Percentiles rank a stretch among this genome's conserved stretches.
Conservation (phyloP, 1,140 invertebrate genomes). For the Drosophila bipectinata region DNA sequence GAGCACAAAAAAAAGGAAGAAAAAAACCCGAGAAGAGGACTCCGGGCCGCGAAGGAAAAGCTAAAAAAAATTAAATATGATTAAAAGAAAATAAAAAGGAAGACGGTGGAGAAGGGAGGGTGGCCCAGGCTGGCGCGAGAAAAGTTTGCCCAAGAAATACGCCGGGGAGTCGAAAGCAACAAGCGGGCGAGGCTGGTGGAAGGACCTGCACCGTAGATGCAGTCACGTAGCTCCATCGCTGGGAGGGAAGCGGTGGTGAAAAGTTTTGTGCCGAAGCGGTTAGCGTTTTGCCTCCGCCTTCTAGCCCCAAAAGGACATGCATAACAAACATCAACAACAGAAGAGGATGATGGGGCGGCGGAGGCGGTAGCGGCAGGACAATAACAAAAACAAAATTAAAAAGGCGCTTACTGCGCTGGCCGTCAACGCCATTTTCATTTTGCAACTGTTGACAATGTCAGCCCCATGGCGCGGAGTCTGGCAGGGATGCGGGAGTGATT, state of each 20-base stretch:
- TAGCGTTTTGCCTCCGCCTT: conserved; percentile 19
- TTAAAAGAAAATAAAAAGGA: conserved; percentile 76
- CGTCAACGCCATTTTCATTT: conserved; percentile 77
- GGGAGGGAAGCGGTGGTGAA: background rate
- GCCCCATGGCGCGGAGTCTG: conserved; percentile 21
- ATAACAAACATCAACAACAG: conserved; percentile 31
- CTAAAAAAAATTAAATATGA: conserved; percentile 81
- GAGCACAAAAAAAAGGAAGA: conserved; percentile 24
- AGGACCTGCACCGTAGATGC: conserved; percentile 36
- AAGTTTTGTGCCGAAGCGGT: conserved; percentile 13
- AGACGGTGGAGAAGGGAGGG: conserved; percentile 1
- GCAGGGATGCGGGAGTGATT: conserved; percentile 16
- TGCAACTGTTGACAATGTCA: conserved; percentile 63
- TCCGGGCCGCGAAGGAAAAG: conserved; percentile 60
- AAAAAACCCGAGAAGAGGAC: conserved; percentile 29
- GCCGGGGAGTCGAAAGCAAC: conserved; percentile 67
- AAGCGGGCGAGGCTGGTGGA: conserved; percentile 42
- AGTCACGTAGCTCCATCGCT: conserved; percentile 46
- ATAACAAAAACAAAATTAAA: conserved; percentile 44
- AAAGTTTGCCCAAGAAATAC: conserved; percentile 61
- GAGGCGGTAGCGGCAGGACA: conserved; percentile 24
- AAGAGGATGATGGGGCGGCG: background rate
- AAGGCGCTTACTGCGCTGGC: conserved; percentile 18
- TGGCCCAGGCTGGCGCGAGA: conserved; percentile 9
- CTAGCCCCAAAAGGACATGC: conserved; percentile 38